These are phyloP conservation scores for Drosophila lini DNA, from an alignment of 1,140 invertebrate genomes.

Conservation along the genomic window DNA sequence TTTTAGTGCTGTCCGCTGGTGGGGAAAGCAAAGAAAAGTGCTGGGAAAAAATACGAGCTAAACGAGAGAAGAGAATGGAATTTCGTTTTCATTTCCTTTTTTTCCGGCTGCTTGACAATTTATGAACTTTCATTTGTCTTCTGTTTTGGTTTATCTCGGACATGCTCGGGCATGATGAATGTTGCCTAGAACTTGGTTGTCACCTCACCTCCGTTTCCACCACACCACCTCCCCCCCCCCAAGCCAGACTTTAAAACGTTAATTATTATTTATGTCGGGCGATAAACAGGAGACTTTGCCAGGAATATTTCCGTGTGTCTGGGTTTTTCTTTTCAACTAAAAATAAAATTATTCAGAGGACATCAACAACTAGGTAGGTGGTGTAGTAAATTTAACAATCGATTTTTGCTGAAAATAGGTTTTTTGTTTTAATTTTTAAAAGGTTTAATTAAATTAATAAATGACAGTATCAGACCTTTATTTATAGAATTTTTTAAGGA, in stretches of 20 bases:
- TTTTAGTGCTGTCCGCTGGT: constrained; percentile 15
- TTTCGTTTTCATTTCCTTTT: constrained; percentile 44
- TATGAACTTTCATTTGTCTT: constrained; percentile 57
- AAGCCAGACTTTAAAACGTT: constrained; percentile 22
- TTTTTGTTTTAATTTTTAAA: too few relatives aligned
- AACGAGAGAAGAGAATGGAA: constrained; percentile 5
- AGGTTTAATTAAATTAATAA: not conserved
- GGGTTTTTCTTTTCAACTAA: not conserved
- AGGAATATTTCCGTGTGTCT: not conserved
- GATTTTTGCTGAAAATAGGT: not conserved
- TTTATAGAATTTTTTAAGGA: too few relatives aligned
- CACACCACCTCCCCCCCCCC: not conserved
- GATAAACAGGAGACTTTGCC: constrained; percentile 5
- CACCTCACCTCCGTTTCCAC: not conserved
- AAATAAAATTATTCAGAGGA: not conserved
- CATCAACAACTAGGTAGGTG: too few relatives aligned
- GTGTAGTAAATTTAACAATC: not conserved
- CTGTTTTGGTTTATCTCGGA: constrained; percentile 47
- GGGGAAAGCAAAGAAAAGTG: not conserved
- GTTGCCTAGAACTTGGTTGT: constrained; percentile 16
- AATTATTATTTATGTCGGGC: constrained; percentile 39
- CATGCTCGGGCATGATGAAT: constrained; percentile 48
- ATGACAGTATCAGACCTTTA: not conserved
- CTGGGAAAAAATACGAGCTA: constrained; percentile 3
- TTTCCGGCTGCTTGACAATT: constrained; percentile 49